A percentile compares a stretch with the other conserved stretches of the same genome.
phyloP scores from a whole-genome alignment of 2,113 vertebrate genomes.

The Stigmatopora argus region DNA sequence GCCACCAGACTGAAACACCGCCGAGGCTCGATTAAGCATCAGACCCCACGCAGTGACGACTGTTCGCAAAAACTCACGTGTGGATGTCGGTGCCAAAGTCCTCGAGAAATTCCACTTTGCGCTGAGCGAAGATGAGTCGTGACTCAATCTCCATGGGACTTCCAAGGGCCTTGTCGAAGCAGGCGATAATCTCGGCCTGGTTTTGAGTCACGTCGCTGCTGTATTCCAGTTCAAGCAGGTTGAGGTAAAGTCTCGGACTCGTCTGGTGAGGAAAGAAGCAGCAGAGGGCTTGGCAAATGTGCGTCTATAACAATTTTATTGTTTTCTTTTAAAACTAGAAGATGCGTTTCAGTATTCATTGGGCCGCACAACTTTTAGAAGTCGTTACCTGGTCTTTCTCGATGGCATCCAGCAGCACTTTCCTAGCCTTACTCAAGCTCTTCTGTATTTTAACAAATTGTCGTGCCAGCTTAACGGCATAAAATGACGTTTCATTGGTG shows the following conservation, averaged over 20 bases:
- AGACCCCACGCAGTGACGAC: neutral
- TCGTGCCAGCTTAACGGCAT: conserved; percentile 87
- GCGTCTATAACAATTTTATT: neutral
- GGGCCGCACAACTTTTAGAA: neutral
- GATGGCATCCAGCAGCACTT: conserved; percentile 89
- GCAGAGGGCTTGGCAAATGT: neutral
- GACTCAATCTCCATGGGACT: conserved; percentile 83
- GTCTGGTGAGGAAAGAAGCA: conserved; percentile 63
- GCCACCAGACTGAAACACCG: conserved; percentile 76
- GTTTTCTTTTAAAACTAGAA: too few relatives aligned
- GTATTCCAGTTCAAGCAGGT: conserved; percentile 94
- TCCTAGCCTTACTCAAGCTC: conserved; percentile 84
- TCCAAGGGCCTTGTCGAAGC: conserved; percentile 85
- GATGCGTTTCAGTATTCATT: too few relatives aligned
- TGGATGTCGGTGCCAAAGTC: conserved; percentile 96
- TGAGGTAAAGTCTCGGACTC: conserved; percentile 89
- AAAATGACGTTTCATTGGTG: conserved; percentile 81
- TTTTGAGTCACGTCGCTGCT: conserved; percentile 87
- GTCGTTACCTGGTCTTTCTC: conserved; percentile 85
- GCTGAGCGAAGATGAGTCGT: conserved; percentile 87
- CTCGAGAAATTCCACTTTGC: conserved; percentile 97
- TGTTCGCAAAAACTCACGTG: conserved; percentile 69
- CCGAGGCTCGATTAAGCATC: neutral
- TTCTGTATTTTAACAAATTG: conserved; percentile 90
- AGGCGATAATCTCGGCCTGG: conserved; percentile 84